Evolutionary conservation across 1,140 invertebrate genomes (phyloP), one percentile per base, ranked within the genome.

Genomic region (Heliconius congener): DNA sequence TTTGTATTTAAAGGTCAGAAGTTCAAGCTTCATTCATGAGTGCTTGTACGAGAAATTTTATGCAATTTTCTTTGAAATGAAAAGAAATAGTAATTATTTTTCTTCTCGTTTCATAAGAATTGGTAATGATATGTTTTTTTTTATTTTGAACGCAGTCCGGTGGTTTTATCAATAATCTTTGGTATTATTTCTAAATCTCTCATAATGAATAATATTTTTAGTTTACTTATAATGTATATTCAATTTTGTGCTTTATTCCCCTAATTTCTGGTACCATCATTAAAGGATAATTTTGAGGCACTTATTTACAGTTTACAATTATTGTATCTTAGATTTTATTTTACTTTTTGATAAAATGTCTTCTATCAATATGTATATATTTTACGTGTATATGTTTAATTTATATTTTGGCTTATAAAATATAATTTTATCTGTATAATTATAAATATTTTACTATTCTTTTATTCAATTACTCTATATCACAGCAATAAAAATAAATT

Each of bases 1-100:
- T 60, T 66, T 52, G 30, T 52, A 30, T 39, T 13, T 11, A 76
- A 71, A 76, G 74, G 74, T 76, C 74, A 50, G 27, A 42, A 27
- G 74, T 76, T 66, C 57, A 39, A 71, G 42, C 42, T 27, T 70
- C 30, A 57, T 46, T 76, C 57, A 46, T 27, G 4, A 27, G 27
- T 66, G 23, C 60, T n/a, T 66, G 60, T 66, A 66, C 60, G 60
- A 66, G 60, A 66, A 66, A 66, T 66, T 55, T 66, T 30, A 66
- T 66, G 60, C 60, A 66, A 66, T 66, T 66, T 60, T 23, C 57
- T 60, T n/a, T 23, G 57, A 60, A 23, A 60, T 60, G 27, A 60
- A 46, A 16, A 46, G 42, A 66, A 66, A 66, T 30, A 30, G 13
- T 1, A 66, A 66, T 66, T 13, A 66, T 66, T 66, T 11, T 30